Evolutionary conservation across 2,888 invertebrate species (phyloP), one percentile per base, ranked within the genome.

Genomic region (Lysandra bellargus): DNA sequence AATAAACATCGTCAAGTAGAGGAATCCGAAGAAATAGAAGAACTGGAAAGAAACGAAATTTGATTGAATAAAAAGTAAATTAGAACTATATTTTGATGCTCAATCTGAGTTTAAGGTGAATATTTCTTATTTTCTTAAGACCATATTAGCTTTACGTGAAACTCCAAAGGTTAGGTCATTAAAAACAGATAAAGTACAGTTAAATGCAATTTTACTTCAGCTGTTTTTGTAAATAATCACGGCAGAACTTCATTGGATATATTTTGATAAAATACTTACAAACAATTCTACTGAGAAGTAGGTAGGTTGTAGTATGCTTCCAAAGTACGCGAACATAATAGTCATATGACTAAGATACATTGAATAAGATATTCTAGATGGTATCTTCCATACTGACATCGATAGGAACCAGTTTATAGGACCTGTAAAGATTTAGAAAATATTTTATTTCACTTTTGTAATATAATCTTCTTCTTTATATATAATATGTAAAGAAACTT

Each of bases 261-360:
- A 37, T 17, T 3, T 57, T 57, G 4, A 49, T 49, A 49, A 12
- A 49, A 75, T 73, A 81, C 81, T 81, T 79, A 84, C 90, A 37
- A 83, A 79, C 14, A 79, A 81, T 44, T 82, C 81, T 0, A 85
- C 81, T 12, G 84, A 78, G 49, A 89, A 90, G 60, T 82, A 86
- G 0, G 80, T 57, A 2, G 87, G 87, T 0, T 83, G 80, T 4
- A 87, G 64, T 0, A 81, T 82, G 4, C 84, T 87, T 1, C 81
- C 82, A 72, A 86, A 87, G 17, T 87, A 79, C 0, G 85, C 82
- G 5, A 78, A 78, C 83, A 88, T 85, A 0, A 94, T 82, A 0
- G 88, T 85, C 30, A 87, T 88, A 83, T 96, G 95, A 2, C 94
- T 84, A 1, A 96, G 83, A 82, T 94, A 95, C 85, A 93, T 89